phyloP scores from a whole-genome alignment of 2,888 invertebrate genomes.

The Xylophagus ater region DNA sequence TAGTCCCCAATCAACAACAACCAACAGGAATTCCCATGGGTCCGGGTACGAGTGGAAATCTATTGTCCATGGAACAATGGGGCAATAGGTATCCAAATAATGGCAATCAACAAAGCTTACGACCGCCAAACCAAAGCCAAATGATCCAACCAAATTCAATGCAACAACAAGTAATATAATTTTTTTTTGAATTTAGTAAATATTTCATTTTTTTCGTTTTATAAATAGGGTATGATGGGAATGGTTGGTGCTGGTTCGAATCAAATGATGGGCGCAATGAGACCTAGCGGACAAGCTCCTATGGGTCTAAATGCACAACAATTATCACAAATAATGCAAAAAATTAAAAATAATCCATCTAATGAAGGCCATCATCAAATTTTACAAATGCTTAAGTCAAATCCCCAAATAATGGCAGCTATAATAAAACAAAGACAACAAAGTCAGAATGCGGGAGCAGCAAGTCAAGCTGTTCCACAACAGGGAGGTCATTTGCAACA shows the following conservation, averaged over 20 bases:
- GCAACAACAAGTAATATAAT: slow-evolving; percentile 28
- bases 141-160: slow-evolving; percentile 39
- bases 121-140: slow-evolving; percentile 42
- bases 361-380: slow-evolving; percentile 88
- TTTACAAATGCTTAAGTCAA: slow-evolving; percentile 79
- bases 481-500: slow-evolving; percentile 32
- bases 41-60: slow-evolving; percentile 40
- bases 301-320: slow-evolving; percentile 48
- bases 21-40: slow-evolving; percentile 29
- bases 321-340: slow-evolving; percentile 77
- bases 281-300: slow-evolving; percentile 37
- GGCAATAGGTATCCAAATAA: slow-evolving; percentile 41
- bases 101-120: slow-evolving; percentile 35
- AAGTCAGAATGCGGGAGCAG: slow-evolving; percentile 27
- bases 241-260: slow-evolving; percentile 30
- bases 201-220: slow-evolving; percentile 2
- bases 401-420: slow-evolving; percentile 91
- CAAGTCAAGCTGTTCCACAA: slow-evolving; percentile 20
- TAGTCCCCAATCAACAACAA: slow-evolving; percentile 34
- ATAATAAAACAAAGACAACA: slow-evolving; percentile 80
- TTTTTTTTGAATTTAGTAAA: not conserved
- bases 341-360: slow-evolving; percentile 78
- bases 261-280: slow-evolving; percentile 23
- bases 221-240: slow-evolving; percentile 32
- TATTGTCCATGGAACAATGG: slow-evolving; percentile 48